phyloP scores from a whole-genome alignment of 2,888 invertebrate genomes.

The Arge pagana region DNA sequence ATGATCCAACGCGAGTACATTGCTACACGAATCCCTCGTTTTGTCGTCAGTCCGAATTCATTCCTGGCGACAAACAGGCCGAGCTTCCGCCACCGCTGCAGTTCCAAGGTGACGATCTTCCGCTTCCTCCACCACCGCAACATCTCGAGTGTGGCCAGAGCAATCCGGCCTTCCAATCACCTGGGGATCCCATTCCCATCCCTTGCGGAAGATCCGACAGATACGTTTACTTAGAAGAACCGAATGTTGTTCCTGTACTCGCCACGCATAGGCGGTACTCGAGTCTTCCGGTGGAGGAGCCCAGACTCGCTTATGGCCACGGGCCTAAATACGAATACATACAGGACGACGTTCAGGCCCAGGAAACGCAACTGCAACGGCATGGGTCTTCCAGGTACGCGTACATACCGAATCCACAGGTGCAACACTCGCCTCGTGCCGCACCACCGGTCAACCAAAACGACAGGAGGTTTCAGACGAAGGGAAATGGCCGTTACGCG shows the following conservation, averaged over 20 bases:
- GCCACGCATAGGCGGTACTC: conserved; percentile 38
- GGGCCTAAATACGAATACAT: conserved; percentile 51
- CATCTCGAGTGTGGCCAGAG: conserved; percentile 40
- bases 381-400: conserved; percentile 44
- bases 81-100: conserved; percentile 58
- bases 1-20: conserved; percentile 49
- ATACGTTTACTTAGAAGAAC: conserved; percentile 45
- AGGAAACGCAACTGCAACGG: conserved; percentile 34
- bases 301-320: conserved; percentile 31
- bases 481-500: conserved; percentile 41
- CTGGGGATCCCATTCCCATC: conserved; percentile 30
- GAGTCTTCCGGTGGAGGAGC: conserved; percentile 44
- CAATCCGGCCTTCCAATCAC: conserved; percentile 46
- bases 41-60: conserved; percentile 76
- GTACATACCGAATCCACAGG: conserved; percentile 44
- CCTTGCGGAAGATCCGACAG: conserved; percentile 27
- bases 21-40: conserved; percentile 82
- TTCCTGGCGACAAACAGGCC: conserved; percentile 51
- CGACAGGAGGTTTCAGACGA: conserved; percentile 33
- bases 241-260: neutral
- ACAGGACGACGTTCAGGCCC: conserved; percentile 33
- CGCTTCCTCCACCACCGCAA: conserved; percentile 41
- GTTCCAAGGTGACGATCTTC: conserved; percentile 32
- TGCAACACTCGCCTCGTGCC: conserved; percentile 34
- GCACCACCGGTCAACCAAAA: conserved; percentile 42